A percentile compares a stretch with the other conserved stretches of the same genome.
phyloP scores from a whole-genome alignment of 2,797 vertebrate species.

The Melopsittacus undulatus region DNA sequence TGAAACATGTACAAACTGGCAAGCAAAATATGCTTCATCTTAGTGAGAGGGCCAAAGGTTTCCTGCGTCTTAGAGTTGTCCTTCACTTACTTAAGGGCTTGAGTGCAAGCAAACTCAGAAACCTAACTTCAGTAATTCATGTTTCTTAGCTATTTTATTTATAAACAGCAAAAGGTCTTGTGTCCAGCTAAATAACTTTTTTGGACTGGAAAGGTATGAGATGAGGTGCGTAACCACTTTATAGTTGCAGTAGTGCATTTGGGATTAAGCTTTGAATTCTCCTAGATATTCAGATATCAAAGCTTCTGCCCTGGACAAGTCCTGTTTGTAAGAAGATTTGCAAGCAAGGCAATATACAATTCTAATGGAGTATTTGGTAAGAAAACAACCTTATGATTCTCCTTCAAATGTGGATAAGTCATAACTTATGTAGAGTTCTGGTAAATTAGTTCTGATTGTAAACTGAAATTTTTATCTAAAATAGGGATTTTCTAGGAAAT shows the following conservation, averaged over 20 bases:
- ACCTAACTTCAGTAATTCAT: not conserved
- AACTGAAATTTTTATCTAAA: not conserved
- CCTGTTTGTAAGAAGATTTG: not conserved
- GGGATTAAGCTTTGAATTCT: not conserved
- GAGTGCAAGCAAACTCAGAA: not conserved
- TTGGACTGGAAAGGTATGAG: not conserved
- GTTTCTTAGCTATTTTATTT: not conserved
- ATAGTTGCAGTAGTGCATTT: not conserved
- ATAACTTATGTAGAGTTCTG: not conserved
- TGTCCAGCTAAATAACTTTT: not conserved
- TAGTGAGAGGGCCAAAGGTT: not conserved
- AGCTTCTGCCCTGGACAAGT: not conserved
- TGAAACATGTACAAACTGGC: constrained; percentile 20
- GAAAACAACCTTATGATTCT: not conserved
- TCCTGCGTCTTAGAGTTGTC: not conserved
- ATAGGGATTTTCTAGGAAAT: not conserved
- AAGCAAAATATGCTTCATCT: not conserved
- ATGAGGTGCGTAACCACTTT: not conserved
- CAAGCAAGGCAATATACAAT: not conserved
- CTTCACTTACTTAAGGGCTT: not conserved
- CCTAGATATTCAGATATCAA: not conserved
- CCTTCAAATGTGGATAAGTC: not conserved
- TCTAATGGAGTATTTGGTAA: not conserved
- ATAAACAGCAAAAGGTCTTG: not conserved
- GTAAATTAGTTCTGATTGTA: not conserved